Evolutionary conservation across 2,888 invertebrate species (phyloP), one percentile per base, ranked within the genome.

Genomic region (Chouioia cunea): DNA sequence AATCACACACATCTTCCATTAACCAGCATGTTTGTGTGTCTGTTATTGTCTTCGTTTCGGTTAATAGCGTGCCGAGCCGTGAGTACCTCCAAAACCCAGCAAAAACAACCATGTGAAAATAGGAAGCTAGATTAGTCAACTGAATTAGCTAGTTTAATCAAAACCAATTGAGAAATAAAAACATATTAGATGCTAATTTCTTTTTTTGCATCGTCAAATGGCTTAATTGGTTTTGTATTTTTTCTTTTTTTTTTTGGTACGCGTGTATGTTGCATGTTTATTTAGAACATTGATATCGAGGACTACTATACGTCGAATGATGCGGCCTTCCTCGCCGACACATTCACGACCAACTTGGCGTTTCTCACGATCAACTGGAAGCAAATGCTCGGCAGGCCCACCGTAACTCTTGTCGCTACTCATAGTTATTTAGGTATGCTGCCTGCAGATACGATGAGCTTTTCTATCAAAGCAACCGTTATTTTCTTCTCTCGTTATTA

Each of bases 251-350:
- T n/a, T n/a, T n/a, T 76, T 81, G 79, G 79, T 79, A 77, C 80
- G 79, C 77, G 78, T 78, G 78, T 83, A 79, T 84, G 81, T 84
- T 83, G 82, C 82, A 83, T 85, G 83, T 83, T n/a, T n/a, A 86
- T 86, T 86, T 91, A 95, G 95, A 94, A 93, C 87, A 92, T 94
- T 90, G 94, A 94, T 89, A 91, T 91, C 87, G 94, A 96, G 86
- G 93, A 97, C 86, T 97, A 97, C 91, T 99, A 98, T 92, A 94
- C 96, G 87, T 96, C 96, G 81, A 95, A 96, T 85, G 99, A 99
- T 89, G 93, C 95, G 86, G 95, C 95, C 84, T 92, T 98, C 87
- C 92, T 97, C 87, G 93, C 96, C 85, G 96, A 97, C 89, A 95
- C 94, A 86, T 94, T 97, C 87, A 94, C 93, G 85, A 94, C 94